Conservation (phyloP, 1,140 invertebrate species). For the Heliothis subflexa region DNA sequence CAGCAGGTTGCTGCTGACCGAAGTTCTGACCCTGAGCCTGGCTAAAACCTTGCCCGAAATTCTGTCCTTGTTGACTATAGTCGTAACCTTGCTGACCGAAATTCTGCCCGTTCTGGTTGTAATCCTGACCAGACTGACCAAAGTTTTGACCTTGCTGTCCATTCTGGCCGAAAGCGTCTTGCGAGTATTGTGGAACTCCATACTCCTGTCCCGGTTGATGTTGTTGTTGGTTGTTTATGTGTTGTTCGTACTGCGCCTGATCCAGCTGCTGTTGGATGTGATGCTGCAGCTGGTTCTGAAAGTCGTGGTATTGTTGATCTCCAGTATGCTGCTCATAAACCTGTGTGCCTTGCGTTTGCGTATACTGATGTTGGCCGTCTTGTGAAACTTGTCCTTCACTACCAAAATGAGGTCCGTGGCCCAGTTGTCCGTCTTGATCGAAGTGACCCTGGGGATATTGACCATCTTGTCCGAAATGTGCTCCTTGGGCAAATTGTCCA, state of each 20-base stretch:
- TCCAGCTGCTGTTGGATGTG: conserved; percentile 79
- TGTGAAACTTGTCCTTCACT: conserved; percentile 48
- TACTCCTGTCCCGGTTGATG: conserved; percentile 67
- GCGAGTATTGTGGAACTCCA: conserved; percentile 63
- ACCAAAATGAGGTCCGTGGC: conserved; percentile 36
- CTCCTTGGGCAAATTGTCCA: conserved; percentile 7
- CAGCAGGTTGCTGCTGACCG: conserved; percentile 55
- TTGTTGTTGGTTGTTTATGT: conserved; percentile 66
- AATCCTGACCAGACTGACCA: conserved; percentile 64
- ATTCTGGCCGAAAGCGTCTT: conserved; percentile 54
- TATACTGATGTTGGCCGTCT: conserved; percentile 68
- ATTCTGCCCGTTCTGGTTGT: conserved; percentile 63
- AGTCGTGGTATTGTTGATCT: conserved; percentile 71
- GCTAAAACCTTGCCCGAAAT: conserved; percentile 52
- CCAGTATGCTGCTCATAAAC: conserved; percentile 74
- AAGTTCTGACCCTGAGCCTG: conserved; percentile 58
- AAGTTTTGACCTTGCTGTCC: conserved; percentile 63
- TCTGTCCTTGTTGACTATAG: conserved; percentile 45
- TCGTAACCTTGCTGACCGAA: conserved; percentile 51
- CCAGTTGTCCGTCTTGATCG: conserved; percentile 49
- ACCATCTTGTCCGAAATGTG: conserved; percentile 39
- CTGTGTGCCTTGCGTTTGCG: conserved; percentile 75
- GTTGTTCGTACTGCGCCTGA: conserved; percentile 75
- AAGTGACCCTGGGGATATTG: conserved; percentile 61
- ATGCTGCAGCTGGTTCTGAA: conserved; percentile 74